Evolutionary conservation across 2,888 invertebrate species (phyloP).

Genomic region (Lacanobia wlatinum): DNA sequence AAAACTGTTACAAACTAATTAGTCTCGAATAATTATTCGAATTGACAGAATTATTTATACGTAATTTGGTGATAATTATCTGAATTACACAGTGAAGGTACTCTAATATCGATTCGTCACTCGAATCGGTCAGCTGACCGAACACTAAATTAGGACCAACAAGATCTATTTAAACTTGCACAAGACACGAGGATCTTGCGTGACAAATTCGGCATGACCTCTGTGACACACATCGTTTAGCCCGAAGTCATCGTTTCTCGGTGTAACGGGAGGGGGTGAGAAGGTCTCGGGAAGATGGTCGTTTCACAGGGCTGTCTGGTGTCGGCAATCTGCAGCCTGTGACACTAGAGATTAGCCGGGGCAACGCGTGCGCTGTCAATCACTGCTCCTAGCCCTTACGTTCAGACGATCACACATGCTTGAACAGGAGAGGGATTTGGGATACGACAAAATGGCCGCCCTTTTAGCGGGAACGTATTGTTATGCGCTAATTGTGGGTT

Average conservation of each 20-base stretch:
- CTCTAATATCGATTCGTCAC: slow-evolving; percentile 26
- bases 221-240: slow-evolving; percentile 14
- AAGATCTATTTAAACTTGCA: slow-evolving; percentile 68
- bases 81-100: slow-evolving; percentile 1
- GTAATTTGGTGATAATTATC: slow-evolving; percentile 42
- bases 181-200: slow-evolving; percentile 49
- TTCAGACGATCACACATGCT: slow-evolving; percentile 70
- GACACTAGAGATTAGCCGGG: slow-evolving; percentile 80
- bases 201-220: slow-evolving; percentile 45
- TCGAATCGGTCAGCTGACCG: neutral
- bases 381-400: slow-evolving; percentile 72
- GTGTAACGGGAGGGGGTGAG: slow-evolving; percentile 8
- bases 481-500: slow-evolving; percentile 18
- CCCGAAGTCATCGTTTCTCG: slow-evolving; percentile 18
- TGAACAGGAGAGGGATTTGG: slow-evolving; percentile 68
- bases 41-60: slow-evolving; percentile 41
- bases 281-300: slow-evolving; percentile 48
- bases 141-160: slow-evolving; percentile 29
- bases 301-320: slow-evolving; percentile 69
- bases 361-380: slow-evolving; percentile 80
- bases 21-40: slow-evolving; percentile 25
- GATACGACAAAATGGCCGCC: slow-evolving; percentile 68
- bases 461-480: slow-evolving; percentile 31
- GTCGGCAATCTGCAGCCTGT: slow-evolving; percentile 69
- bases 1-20: slow-evolving; percentile 33